phyloP scores from a whole-genome alignment of 2,888 invertebrate genomes.

The Eudemis profundana region DNA sequence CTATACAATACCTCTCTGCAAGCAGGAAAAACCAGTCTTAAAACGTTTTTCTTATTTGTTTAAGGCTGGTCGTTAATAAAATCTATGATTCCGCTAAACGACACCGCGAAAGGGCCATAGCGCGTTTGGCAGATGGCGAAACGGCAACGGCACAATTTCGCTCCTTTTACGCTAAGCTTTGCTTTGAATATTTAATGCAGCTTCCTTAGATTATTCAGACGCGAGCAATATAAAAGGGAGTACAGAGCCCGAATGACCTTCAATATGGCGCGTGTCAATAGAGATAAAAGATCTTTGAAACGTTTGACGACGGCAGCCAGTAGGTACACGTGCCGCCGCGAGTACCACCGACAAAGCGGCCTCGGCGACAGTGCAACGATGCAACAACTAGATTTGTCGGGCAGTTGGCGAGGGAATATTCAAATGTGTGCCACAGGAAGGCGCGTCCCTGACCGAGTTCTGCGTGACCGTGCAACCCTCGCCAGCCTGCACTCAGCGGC shows the following conservation, averaged over 20 bases:
- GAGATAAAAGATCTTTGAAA: conserved; percentile 22
- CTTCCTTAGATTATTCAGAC: conserved; percentile 50
- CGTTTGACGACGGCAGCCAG: background rate
- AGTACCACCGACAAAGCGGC: conserved; percentile 8
- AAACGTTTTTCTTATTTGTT: background rate
- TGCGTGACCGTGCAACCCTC: conserved; percentile 58
- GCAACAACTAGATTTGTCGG: conserved; percentile 49
- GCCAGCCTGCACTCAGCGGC: conserved; percentile 30
- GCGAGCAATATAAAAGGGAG: conserved; percentile 9
- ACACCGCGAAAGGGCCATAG: conserved; percentile 14
- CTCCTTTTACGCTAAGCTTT: conserved; percentile 62
- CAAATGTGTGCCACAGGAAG: conserved; percentile 59
- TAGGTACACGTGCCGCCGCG: conserved; percentile 2
- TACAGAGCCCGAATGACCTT: background rate
- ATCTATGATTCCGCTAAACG: conserved; percentile 12
- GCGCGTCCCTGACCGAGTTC: conserved; percentile 71
- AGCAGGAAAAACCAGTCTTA: background rate
- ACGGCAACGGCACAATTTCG: conserved; percentile 64
- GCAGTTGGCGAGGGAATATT: conserved; percentile 51
- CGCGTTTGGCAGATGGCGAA: conserved; percentile 54
- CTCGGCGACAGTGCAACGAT: conserved; percentile 49
- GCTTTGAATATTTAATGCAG: conserved; percentile 70
- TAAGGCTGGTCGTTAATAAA: background rate
- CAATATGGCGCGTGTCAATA: conserved; percentile 18
- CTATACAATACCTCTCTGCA: background rate